Evolutionary conservation across 2,888 invertebrate genomes (phyloP).

Genomic region (Nowickia ferox): DNA sequence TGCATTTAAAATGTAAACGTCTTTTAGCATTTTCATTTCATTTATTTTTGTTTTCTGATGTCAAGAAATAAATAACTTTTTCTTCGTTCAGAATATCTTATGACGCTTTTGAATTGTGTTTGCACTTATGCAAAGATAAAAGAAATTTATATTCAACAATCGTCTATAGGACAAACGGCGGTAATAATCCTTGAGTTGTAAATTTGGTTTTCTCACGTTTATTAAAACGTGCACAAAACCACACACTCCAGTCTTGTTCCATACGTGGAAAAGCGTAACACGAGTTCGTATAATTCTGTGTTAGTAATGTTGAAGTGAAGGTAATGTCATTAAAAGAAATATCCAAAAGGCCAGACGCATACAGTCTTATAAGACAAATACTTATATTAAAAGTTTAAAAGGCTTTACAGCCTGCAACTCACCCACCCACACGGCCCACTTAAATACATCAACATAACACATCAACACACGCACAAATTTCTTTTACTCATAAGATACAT

Average conservation of each 20-base stretch:
- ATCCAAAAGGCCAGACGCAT: conserved; percentile 7
- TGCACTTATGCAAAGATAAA: conserved; percentile 56
- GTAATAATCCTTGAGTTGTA: conserved; percentile 61
- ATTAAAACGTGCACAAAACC: conserved; percentile 21
- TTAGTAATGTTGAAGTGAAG: conserved; percentile 24
- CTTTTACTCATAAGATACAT: neutral
- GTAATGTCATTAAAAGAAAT: conserved; percentile 30
- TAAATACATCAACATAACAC: conserved; percentile 12
- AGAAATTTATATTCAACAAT: conserved; percentile 67
- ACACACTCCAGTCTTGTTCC: neutral
- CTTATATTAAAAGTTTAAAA: conserved; percentile 38
- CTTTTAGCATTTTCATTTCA: conserved; percentile 1
- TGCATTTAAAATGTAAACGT: neutral
- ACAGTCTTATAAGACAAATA: conserved; percentile 4
- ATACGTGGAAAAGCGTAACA: conserved; percentile 21
- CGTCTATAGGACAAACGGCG: conserved; percentile 59
- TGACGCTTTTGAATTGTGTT: conserved; percentile 2
- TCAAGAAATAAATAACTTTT: conserved; percentile 46
- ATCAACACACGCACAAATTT: neutral
- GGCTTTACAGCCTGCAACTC: conserved; percentile 61
- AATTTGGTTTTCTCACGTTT: conserved; percentile 70
- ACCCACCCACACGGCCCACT: conserved; percentile 61
- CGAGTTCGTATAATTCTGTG: conserved; percentile 9
- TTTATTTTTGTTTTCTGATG: neutral
- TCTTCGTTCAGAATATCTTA: neutral